Evolutionary conservation across 2,888 invertebrate species (phyloP).

Genomic region (Venusia cambrica): DNA sequence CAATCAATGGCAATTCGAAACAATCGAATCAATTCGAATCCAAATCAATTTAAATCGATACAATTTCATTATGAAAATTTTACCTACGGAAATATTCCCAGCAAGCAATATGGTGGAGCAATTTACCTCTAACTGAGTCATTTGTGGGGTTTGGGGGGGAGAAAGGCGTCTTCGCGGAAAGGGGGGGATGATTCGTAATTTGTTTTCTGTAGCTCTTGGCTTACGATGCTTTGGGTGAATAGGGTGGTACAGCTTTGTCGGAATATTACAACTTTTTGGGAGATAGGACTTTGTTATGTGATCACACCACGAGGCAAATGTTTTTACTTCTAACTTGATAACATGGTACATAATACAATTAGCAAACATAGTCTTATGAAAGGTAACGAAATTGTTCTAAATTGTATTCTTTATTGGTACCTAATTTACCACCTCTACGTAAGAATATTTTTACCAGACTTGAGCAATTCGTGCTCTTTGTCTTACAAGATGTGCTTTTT

Average conservation of each 20-base stretch:
- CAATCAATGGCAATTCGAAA: conserved; percentile 30
- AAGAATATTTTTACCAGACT: no score
- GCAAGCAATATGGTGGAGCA: conserved; percentile 64
- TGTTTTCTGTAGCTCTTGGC: conserved; percentile 72
- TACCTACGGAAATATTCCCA: conserved; percentile 73
- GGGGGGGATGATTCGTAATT: conserved; percentile 78
- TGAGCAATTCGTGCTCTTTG: no score
- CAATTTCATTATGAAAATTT: conserved; percentile 64
- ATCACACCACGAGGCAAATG: no score
- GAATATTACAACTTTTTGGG: no score
- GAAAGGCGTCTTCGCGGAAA: conserved; percentile 52
- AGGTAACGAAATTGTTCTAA: no score
- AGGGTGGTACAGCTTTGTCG: conserved; percentile 24
- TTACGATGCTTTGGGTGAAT: conserved; percentile 30
- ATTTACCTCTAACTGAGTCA: conserved; percentile 78
- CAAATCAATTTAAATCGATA: conserved; percentile 61
- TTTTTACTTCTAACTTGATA: no score
- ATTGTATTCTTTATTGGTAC: no score
- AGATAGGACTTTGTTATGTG: no score
- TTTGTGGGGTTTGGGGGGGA: conserved; percentile 49
- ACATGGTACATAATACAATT: no score
- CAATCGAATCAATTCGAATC: conserved; percentile 29
- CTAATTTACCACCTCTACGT: no score
- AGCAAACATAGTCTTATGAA: no score
- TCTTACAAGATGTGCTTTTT: no score